Evolutionary conservation across 2,113 vertebrate species (phyloP).

Genomic region (Cathartes aura): DNA sequence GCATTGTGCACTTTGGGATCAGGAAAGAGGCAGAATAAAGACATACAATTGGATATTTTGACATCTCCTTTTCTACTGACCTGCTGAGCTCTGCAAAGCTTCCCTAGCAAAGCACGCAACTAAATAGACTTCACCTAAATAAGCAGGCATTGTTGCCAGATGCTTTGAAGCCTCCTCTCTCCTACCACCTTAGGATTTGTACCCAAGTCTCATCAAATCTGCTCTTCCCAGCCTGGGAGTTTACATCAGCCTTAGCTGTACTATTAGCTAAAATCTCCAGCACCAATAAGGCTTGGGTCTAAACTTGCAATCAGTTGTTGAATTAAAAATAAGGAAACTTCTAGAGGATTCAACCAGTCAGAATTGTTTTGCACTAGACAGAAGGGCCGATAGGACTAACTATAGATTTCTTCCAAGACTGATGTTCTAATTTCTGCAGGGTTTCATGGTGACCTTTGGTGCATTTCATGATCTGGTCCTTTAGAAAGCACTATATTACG

Average conservation of each 20-base stretch:
- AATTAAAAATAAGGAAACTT: background rate
- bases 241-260: background rate
- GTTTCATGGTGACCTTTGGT: slow-evolving; percentile 51
- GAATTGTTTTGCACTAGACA: background rate
- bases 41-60: background rate
- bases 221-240: background rate
- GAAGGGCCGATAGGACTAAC: background rate
- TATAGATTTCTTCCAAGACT: slow-evolving; percentile 24
- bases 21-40: background rate
- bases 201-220: background rate
- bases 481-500: background rate
- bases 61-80: background rate
- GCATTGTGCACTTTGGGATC: background rate
- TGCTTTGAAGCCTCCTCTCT: background rate
- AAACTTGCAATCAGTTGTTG: background rate
- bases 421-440: slow-evolving; percentile 45
- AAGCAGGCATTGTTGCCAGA: background rate
- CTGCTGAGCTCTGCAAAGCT: background rate
- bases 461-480: slow-evolving; percentile 45
- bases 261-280: background rate
- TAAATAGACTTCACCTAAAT: background rate
- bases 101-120: background rate
- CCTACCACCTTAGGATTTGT: background rate
- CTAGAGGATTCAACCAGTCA: background rate
- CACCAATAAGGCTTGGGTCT: background rate